Evolutionary conservation across 35 echinoderm and acorn worm species (phyloP).

Genomic region (Acanthaster planci): DNA sequence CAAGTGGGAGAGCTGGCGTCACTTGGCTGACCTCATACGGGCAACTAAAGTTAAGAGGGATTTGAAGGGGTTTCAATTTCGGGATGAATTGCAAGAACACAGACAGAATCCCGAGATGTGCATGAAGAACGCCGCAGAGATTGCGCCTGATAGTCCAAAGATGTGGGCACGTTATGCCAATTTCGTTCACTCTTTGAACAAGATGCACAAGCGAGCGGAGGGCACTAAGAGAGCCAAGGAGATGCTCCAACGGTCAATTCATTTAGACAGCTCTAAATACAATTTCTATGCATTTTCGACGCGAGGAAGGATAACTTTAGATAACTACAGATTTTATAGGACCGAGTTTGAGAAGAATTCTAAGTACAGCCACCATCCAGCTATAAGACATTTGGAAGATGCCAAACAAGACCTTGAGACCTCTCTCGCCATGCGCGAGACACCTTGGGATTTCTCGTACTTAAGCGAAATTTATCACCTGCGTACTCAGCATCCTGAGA

Average conservation of each 20-base stretch:
- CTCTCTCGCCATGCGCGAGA: neutral
- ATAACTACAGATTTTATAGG: neutral
- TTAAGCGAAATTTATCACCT: neutral
- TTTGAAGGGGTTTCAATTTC: neutral
- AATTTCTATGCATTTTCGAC: conserved; percentile 4
- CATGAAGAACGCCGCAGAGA: neutral
- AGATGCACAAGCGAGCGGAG: no score
- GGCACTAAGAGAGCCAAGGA: neutral
- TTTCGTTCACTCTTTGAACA: neutral
- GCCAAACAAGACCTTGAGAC: neutral
- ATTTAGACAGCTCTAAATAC: neutral
- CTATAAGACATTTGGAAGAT: neutral
- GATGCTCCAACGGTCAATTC: neutral
- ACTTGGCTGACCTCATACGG: neutral
- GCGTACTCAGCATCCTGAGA: neutral
- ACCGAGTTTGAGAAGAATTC: neutral
- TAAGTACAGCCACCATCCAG: neutral
- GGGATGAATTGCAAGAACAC: neutral
- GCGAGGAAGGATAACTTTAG: neutral
- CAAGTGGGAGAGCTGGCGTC: conserved; percentile 13
- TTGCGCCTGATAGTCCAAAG: neutral
- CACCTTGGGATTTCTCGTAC: neutral
- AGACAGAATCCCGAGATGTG: neutral
- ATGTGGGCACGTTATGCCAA: neutral
- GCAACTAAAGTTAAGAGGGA: neutral